A percentile compares a stretch with the other conserved stretches of the same genome.
These are phyloP conservation scores for Keiferia lycopersicella DNA, from an alignment of 2,888 invertebrate species.

Conservation along the genomic window DNA sequence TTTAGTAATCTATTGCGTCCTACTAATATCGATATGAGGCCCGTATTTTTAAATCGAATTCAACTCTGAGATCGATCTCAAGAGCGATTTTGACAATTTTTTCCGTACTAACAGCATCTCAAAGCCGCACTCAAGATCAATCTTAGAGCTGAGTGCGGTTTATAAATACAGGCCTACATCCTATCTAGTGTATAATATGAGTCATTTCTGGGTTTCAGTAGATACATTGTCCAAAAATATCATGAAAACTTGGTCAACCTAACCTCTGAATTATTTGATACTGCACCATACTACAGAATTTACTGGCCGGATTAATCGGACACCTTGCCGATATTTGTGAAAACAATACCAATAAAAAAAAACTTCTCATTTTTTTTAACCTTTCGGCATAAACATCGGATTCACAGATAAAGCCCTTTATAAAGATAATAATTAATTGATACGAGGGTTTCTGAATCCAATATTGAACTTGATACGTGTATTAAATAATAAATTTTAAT, in stretches of 20 bases:
- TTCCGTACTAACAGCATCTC: no score
- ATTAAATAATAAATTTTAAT: not conserved
- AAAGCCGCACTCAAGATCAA: no score
- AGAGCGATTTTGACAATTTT: no score
- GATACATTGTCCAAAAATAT: not conserved
- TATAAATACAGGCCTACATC: no score
- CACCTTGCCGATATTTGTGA: constrained; percentile 22
- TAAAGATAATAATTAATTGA: constrained; percentile 22
- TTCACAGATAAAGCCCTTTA: constrained; percentile 17
- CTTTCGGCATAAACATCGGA: constrained; percentile 22
- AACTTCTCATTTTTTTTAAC: constrained; percentile 28
- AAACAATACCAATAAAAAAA: constrained; percentile 30
- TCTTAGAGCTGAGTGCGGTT: no score
- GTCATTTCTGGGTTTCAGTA: no score
- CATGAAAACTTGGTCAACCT: constrained; percentile 28
- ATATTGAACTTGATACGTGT: constrained; percentile 5
- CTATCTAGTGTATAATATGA: no score
- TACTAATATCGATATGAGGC: no score
- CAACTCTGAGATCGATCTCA: no score
- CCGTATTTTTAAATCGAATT: no score
- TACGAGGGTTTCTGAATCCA: constrained; percentile 14
- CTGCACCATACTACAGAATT: constrained; percentile 32
- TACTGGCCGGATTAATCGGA: constrained; percentile 35
- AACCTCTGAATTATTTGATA: constrained; percentile 38
- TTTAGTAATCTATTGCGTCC: no score